Evolutionary conservation across 2,888 invertebrate genomes (phyloP).

Genomic region (Adelphocoris suturalis): DNA sequence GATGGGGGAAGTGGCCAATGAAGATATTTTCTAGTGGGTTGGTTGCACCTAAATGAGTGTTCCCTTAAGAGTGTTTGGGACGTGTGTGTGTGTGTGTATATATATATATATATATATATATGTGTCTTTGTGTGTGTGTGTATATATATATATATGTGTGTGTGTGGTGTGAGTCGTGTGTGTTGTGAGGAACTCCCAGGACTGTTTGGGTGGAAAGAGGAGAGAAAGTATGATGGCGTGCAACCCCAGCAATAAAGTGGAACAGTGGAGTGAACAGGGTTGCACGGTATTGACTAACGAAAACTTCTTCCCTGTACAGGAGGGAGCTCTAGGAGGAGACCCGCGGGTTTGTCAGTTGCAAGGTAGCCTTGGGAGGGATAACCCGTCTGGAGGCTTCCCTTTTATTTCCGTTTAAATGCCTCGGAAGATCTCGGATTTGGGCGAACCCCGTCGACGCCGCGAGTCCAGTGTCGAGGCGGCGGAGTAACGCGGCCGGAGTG

Average conservation of each 20-base stretch:
- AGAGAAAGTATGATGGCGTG: conserved; percentile 45
- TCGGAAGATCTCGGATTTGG: conserved; percentile 21
- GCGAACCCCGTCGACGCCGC: conserved; percentile 40
- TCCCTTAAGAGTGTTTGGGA: background rate
- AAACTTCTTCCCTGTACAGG: conserved; percentile 66
- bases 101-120: no score
- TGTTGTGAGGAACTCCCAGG: background rate
- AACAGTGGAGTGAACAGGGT: conserved; percentile 73
- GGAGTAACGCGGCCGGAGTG: conserved; percentile 3
- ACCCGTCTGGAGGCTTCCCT: conserved; percentile 8
- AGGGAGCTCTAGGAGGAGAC: conserved; percentile 18
- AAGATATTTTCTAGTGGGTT: conserved; percentile 12
- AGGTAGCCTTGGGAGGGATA: conserved; percentile 44
- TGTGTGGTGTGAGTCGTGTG: background rate
- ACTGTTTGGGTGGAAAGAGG: background rate
- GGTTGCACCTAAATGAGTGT: conserved; percentile 4
- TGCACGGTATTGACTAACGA: conserved; percentile 74
- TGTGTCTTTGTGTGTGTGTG: no score
- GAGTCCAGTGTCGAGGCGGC: background rate
- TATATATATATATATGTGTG: no score
- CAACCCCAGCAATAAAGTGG: conserved; percentile 69
- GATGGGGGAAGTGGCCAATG: background rate
- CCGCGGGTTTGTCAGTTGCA: conserved; percentile 56
- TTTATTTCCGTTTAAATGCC: conserved; percentile 31
- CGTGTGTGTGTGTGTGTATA: conserved; percentile 11